Evolutionary conservation across 1,140 invertebrate species (phyloP).

Genomic region (Sitophilus oryzae): DNA sequence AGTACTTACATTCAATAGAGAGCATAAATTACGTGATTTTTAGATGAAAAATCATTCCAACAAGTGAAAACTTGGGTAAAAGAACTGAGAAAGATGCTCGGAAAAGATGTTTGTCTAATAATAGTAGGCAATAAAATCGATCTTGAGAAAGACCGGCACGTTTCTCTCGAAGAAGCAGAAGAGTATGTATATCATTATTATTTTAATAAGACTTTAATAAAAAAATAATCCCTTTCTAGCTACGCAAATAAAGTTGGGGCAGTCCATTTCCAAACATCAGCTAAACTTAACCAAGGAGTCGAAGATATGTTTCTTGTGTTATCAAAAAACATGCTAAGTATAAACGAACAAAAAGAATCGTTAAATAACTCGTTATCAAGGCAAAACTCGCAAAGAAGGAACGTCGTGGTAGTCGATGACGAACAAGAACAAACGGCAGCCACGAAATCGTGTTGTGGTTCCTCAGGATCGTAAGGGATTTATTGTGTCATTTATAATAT

Average conservation of each 20-base stretch:
- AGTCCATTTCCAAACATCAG: slow-evolving; percentile 91
- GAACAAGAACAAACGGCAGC: slow-evolving; percentile 38
- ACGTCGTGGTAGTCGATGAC: slow-evolving; percentile 59
- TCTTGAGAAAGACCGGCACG: slow-evolving; percentile 84
- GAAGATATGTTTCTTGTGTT: slow-evolving; percentile 90
- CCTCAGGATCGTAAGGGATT: not conserved
- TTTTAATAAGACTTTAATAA: not conserved
- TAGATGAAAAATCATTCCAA: slow-evolving; percentile 90
- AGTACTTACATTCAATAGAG: not conserved
- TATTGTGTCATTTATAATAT: not conserved
- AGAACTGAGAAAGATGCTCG: slow-evolving; percentile 93
- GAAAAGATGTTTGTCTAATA: slow-evolving; percentile 82
- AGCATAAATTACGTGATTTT: not conserved
- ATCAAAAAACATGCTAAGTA: slow-evolving; percentile 61
- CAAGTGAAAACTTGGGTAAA: slow-evolving; percentile 99
- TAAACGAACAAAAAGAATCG: slow-evolving; percentile 47
- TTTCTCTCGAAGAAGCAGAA: slow-evolving; percentile 79
- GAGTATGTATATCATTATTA: slow-evolving; percentile 54
- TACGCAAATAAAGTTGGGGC: slow-evolving; percentile 90
- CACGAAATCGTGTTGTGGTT: slow-evolving; percentile 4
- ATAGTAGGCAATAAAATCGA: slow-evolving; percentile 99
- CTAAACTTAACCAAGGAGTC: slow-evolving; percentile 88
- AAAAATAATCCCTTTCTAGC: slow-evolving; percentile 46
- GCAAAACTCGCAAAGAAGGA: slow-evolving; percentile 50
- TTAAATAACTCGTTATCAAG: slow-evolving; percentile 46